Base-by-base conservation (phyloP, 2,888 invertebrate genomes). In the Synergus japonicus region DNA sequence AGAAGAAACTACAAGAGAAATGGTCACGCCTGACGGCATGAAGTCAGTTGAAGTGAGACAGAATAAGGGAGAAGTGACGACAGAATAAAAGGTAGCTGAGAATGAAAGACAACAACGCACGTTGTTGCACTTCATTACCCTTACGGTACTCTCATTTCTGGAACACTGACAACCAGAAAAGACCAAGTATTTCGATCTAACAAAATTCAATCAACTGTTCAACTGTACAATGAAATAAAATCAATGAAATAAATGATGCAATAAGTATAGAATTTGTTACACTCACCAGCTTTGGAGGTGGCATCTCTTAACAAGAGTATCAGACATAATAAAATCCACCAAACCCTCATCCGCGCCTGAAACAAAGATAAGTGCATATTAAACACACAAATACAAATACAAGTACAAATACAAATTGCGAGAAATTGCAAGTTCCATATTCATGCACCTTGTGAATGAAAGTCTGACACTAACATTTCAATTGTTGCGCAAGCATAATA, bases 261-360 rank as follows among this genome's bases (percentile, higher is more conserved):
- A 29, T 29, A 29, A 29, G 29, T 29, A 29, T 29, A 29, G 29
- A 29, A 29, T 1, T n/a, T 54, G 2, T 8, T 54, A 49, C 78
- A 87, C 89, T 91, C 81, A 91, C 91, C 91, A 78, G 87, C 86
- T 88, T 90, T 89, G 44, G 91, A 88, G 73, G 87, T 79, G 46
- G 87, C 91, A 66, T 86, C 81, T 46, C 79, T 86, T 60, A 88
- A 86, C 69, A 89, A 84, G 46, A 87, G 84, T 84, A 86, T 85
- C 81, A 88, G 85, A 83, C 87, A 89, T 80, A 91, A 78, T 76
- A 90, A 82, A 80, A 87, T 78, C 89, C 89, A 88, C 81, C 80
- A 78, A 82, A 85, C 83, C 81, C 82, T 86, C 83, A 85, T 86
- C 82, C 86, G 85, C 78, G 87, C 87, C 91, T 91, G 88, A 78